Evolutionary conservation across 2,888 invertebrate genomes (phyloP).

Genomic region (Aelia acuminata): DNA sequence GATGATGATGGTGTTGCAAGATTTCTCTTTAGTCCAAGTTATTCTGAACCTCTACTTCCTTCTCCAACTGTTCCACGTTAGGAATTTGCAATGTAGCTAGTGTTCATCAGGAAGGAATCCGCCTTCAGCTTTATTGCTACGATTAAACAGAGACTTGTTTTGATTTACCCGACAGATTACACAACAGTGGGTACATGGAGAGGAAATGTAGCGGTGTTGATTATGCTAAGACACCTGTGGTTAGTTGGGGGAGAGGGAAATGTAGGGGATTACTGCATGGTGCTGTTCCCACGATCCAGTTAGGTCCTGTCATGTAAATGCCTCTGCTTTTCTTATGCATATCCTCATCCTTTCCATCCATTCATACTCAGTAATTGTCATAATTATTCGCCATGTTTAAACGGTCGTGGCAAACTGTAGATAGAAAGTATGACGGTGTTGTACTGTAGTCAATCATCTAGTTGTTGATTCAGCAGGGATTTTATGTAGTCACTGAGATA

Average conservation of each 20-base stretch:
- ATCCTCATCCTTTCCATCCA: neutral
- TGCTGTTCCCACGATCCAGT: constrained; percentile 26
- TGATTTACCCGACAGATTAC: neutral
- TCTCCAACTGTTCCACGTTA: neutral
- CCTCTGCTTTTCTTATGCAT: constrained; percentile 27
- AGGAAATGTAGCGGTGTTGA: neutral
- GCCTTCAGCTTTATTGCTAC: neutral
- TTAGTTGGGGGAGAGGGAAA: neutral
- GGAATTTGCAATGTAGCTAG: neutral
- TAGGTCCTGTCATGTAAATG: constrained; percentile 18
- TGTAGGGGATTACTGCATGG: neutral
- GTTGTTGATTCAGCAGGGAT: neutral
- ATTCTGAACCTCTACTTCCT: too few species aligned
- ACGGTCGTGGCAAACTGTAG: neutral
- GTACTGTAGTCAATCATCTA: neutral
- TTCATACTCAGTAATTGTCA: constrained; percentile 1
- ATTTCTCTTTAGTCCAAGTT: too few species aligned
- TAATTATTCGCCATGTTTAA: neutral
- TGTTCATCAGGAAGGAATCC: neutral
- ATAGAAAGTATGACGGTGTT: neutral
- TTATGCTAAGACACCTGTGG: constrained; percentile 12
- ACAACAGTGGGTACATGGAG: neutral
- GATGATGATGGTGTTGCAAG: too few species aligned
- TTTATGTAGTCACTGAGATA: neutral
- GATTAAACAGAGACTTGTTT: neutral